Conservation (phyloP, 2,797 vertebrate species). For the Myotis findleyi region DNA sequence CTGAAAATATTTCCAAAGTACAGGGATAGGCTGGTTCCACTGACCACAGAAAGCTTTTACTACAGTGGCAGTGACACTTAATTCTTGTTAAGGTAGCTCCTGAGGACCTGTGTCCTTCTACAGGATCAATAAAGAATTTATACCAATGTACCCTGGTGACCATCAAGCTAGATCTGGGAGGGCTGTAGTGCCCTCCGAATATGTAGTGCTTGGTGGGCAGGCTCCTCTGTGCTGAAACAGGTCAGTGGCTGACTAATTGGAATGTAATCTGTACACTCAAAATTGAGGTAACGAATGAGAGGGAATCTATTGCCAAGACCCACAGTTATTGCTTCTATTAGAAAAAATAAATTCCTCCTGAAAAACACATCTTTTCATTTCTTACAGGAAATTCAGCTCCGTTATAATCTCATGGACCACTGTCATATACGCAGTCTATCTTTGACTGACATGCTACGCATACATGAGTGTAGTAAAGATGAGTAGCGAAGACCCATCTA, state of each 20-base stretch:
- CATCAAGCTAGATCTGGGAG: not conserved
- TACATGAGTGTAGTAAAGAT: not conserved
- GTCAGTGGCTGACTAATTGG: not conserved
- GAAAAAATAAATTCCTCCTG: not conserved
- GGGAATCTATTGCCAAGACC: not conserved
- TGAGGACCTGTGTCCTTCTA: not conserved
- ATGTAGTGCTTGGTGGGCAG: not conserved
- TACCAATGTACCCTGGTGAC: not conserved
- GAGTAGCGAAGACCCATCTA: not conserved
- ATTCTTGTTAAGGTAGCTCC: not conserved
- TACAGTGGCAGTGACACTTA: not conserved
- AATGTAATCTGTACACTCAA: not conserved
- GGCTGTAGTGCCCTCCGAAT: not conserved
- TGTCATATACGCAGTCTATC: not conserved
- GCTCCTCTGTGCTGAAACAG: not conserved
- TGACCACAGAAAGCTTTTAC: not conserved
- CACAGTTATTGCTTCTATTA: not conserved
- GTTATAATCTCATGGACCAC: not conserved
- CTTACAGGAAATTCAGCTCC: not conserved
- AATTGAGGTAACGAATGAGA: not conserved
- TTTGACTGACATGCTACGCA: not conserved
- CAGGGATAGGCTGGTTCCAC: not conserved
- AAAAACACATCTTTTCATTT: not conserved
- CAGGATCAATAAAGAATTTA: not conserved
- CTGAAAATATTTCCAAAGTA: not conserved